Evolutionary conservation across 2,797 vertebrate species (phyloP).

Genomic region (Mus caroli): DNA sequence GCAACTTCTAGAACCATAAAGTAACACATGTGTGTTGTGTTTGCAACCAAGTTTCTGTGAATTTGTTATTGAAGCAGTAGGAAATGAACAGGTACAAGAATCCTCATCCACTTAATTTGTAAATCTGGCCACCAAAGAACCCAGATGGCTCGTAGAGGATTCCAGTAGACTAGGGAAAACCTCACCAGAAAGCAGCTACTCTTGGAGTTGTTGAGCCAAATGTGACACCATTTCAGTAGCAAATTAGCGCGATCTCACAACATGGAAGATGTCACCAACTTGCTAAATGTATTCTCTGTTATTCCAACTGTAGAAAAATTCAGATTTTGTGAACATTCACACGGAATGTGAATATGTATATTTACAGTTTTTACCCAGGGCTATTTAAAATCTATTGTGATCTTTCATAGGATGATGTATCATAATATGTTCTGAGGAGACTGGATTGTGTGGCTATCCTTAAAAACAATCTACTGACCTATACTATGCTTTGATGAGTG

Average conservation of each 20-base stretch:
- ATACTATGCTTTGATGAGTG: background rate
- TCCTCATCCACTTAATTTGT: constrained; percentile 57
- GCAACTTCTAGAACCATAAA: background rate
- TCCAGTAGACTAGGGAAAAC: background rate
- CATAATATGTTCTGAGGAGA: background rate
- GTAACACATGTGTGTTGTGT: background rate
- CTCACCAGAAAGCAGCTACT: background rate
- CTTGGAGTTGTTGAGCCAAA: background rate
- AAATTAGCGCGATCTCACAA: background rate
- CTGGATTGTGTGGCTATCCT: background rate
- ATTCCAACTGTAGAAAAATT: background rate
- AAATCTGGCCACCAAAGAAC: constrained; percentile 44
- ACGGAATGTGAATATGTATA: background rate
- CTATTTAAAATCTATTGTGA: constrained; percentile 20
- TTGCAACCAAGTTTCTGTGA: background rate
- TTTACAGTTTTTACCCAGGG: constrained; percentile 7
- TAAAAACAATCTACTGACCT: background rate
- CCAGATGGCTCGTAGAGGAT: constrained; percentile 27
- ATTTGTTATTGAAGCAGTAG: constrained; percentile 45
- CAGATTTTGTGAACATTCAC: constrained; percentile 35
- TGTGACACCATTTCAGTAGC: background rate
- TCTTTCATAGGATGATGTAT: background rate
- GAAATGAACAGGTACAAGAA: background rate
- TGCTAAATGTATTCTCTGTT: constrained; percentile 40
- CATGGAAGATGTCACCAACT: background rate